A percentile compares a stretch with the other conserved stretches of the same genome.
Evolutionary conservation across 2,888 invertebrate genomes (phyloP).

Genomic region (Leptogaster cylindrica): DNA sequence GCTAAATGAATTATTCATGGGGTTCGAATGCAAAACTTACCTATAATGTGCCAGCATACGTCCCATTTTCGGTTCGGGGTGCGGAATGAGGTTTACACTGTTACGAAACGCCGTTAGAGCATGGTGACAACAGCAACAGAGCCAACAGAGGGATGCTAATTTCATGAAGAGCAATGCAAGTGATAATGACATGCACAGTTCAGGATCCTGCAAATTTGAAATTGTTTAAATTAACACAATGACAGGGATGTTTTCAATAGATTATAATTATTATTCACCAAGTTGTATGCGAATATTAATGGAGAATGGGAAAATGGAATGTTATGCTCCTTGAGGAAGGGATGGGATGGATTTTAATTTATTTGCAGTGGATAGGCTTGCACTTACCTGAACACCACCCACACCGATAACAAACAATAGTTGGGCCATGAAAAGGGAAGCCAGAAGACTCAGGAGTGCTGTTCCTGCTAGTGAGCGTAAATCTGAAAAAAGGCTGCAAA

Average conservation of each 20-base stretch:
- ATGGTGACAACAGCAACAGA: conserved; percentile 71
- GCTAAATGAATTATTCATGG: conserved; percentile 17
- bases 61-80: conserved; percentile 62
- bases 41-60: conserved; percentile 57
- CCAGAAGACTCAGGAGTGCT: conserved; percentile 71
- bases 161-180: conserved; percentile 70
- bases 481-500: conserved; percentile 70
- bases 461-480: conserved; percentile 71
- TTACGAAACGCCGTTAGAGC: conserved; percentile 65
- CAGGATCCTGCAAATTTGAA: conserved; percentile 64
- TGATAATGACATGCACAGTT: conserved; percentile 68
- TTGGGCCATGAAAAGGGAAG: conserved; percentile 72
- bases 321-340: not conserved
- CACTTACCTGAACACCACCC: conserved; percentile 69
- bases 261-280: not conserved
- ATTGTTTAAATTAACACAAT: not conserved
- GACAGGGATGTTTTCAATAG: not conserved
- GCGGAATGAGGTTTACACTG: conserved; percentile 62
- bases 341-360: no score
- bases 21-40: conserved; percentile 52
- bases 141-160: conserved; percentile 72
- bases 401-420: conserved; percentile 72
- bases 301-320: not conserved
- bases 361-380: not conserved
- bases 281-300: not conserved